Conservation (phyloP, 2,113 vertebrate species). For the Serinus canaria region DNA sequence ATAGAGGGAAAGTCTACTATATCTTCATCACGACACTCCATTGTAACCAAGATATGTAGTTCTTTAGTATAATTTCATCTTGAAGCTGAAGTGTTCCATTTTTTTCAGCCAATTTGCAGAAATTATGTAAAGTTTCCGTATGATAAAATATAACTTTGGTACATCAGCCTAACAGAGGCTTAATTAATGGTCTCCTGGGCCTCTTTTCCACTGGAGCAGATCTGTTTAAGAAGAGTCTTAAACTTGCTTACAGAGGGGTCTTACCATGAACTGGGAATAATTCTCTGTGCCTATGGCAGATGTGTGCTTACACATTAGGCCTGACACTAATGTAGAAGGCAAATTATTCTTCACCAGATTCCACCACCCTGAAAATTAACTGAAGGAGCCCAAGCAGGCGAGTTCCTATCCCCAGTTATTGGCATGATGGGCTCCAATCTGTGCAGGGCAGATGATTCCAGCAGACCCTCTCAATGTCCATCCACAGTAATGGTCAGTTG, state of each 20-base stretch:
- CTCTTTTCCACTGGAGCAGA: constrained; percentile 24
- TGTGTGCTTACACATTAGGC: background rate
- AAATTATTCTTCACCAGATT: background rate
- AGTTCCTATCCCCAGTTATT: background rate
- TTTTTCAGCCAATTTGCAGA: constrained; percentile 51
- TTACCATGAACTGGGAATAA: constrained; percentile 20
- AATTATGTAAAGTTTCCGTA: constrained; percentile 47
- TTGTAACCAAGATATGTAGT: constrained; percentile 23
- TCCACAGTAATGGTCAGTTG: background rate
- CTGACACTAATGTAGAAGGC: background rate
- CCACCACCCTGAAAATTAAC: background rate
- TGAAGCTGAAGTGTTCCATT: constrained; percentile 32
- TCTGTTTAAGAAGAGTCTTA: background rate
- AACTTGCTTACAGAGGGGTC: constrained; percentile 18
- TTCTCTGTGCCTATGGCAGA: background rate
- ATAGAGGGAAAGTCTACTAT: background rate
- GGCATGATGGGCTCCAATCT: background rate
- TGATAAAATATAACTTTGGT: constrained; percentile 36
- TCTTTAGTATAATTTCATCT: constrained; percentile 24
- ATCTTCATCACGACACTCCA: constrained; percentile 17
- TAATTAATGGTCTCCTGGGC: constrained; percentile 34
- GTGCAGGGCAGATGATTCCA: background rate
- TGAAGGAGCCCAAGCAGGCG: background rate
- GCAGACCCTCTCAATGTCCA: background rate
- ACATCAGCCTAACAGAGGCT: constrained; percentile 10